Conservation (phyloP, 1,140 invertebrate genomes). For the Centruroides vittatus region DNA sequence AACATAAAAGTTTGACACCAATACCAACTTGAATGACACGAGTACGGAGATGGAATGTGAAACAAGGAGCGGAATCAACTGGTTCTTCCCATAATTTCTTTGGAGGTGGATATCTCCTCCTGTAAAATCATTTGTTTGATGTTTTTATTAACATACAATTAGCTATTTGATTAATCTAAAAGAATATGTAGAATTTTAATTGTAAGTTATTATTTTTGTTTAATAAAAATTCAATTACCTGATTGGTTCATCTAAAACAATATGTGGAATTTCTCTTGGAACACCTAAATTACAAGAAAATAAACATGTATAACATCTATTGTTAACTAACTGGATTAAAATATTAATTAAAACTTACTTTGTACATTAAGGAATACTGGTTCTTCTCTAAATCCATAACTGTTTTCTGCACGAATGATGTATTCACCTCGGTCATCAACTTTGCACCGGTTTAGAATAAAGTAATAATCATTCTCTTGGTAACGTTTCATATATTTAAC, state of each 20-base stretch:
- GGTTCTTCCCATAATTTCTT: slow-evolving; percentile 46
- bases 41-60: slow-evolving; percentile 93
- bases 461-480: slow-evolving; percentile 86
- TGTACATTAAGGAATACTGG: slow-evolving; percentile 95
- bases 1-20: slow-evolving; percentile 83
- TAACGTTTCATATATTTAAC: slow-evolving; percentile 99
- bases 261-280: slow-evolving; percentile 54
- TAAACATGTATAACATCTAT: background rate
- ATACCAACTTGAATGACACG: slow-evolving; percentile 76
- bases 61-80: slow-evolving; percentile 75
- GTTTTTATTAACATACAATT: no score
- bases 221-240: background rate
- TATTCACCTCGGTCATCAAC: slow-evolving; percentile 93
- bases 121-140: no score
- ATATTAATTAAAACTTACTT: slow-evolving; percentile 41
- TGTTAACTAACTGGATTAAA: no score
- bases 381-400: slow-evolving; percentile 91
- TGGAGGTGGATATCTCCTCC: slow-evolving; percentile 4
- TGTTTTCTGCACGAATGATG: slow-evolving; percentile 92
- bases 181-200: slow-evolving; percentile 38
- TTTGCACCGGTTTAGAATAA: slow-evolving; percentile 91
- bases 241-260: slow-evolving; percentile 15
- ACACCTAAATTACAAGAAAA: slow-evolving; percentile 42
- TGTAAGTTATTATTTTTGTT: no score
- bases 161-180: slow-evolving; percentile 14